Conservation (phyloP, 2,888 invertebrate genomes). For the Yponomeuta sedellus region DNA sequence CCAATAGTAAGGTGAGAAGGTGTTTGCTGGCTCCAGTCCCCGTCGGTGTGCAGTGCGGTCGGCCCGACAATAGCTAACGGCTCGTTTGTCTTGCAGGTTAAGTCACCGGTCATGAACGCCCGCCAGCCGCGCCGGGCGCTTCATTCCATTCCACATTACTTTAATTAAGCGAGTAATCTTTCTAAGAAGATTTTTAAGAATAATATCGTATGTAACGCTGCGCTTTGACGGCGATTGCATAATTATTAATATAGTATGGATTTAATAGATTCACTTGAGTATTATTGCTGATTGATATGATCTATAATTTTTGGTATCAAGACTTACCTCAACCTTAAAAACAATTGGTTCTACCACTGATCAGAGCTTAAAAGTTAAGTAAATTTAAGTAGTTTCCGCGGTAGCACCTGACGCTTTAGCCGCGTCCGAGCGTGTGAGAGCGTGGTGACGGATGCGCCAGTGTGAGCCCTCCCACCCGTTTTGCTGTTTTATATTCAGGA, state of each 20-base stretch:
- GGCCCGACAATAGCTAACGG: neutral
- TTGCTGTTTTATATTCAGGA: constrained; percentile 44
- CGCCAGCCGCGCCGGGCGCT: constrained; percentile 61
- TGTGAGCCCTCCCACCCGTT: constrained; percentile 36
- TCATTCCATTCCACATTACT: constrained; percentile 75
- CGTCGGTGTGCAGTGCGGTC: neutral
- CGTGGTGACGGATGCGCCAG: constrained; percentile 21
- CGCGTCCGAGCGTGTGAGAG: constrained; percentile 30
- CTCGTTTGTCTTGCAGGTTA: constrained; percentile 59
- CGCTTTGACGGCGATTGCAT: constrained; percentile 49
- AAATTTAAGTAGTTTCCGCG: neutral
- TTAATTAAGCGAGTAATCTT: constrained; percentile 71
- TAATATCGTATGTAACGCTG: constrained; percentile 53
- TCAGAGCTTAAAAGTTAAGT: constrained; percentile 13
- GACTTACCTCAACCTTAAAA: neutral
- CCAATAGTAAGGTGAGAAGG: constrained; percentile 62
- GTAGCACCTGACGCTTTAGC: constrained; percentile 19
- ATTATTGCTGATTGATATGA: constrained; percentile 71
- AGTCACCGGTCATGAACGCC: constrained; percentile 70
- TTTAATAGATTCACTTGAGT: constrained; percentile 71
- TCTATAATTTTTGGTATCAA: constrained; percentile 21
- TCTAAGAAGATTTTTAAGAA: constrained; percentile 68
- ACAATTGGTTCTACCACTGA: constrained; percentile 4
- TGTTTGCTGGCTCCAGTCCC: neutral
- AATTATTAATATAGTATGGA: constrained; percentile 72